Evolutionary conservation across 1,140 invertebrate species (phyloP), one percentile per base, ranked within the genome.

Genomic region (Kradibia gibbosae): DNA sequence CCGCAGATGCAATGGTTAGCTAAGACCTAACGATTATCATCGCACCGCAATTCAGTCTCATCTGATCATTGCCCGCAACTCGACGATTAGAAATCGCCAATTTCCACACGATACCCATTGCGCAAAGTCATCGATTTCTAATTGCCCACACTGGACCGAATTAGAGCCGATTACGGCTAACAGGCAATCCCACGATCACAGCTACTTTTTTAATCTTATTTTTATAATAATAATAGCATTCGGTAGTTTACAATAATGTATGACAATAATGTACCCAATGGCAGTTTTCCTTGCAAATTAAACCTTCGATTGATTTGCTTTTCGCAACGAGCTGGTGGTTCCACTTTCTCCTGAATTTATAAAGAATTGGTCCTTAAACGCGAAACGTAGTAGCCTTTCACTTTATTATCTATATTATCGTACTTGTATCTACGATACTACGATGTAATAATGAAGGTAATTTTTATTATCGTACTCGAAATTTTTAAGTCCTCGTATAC

Each of bases 51-150:
- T n/a, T n/a, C n/a, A n/a, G n/a, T n/a, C n/a, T n/a, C n/a, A n/a
- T n/a, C n/a, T n/a, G n/a, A n/a, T n/a, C n/a, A 22, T 53, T 20
- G 50, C 10, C 5, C 50, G 50, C 20, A 17, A 53, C 50, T 45
- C 42, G 42, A n/a, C 50, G 50, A 3, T 22, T 4, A 53, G 50
- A 70, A 78, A 78, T 65, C 65, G 48, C 22, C n/a, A 15, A 53
- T 77, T 70, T 53, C 50, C 15, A 48, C 45, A 3, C 45, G 76
- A n/a, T n/a, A 28, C 0, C 70, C 39, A 75, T 75, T 65, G 55
- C 57, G 72, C 79, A 1, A 20, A 67, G 79, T 80, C 79, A 75
- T 67, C 48, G 79, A 80, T 73, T 80, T 75, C 57, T 80, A 80
- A 80, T 80, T 75, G 72, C 28, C 42, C 42, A 45, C 42, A 45